Evolutionary conservation across 2,888 invertebrate genomes (phyloP), one percentile per base, ranked within the genome.

Genomic region (Xanthostigma xanthostigma): DNA sequence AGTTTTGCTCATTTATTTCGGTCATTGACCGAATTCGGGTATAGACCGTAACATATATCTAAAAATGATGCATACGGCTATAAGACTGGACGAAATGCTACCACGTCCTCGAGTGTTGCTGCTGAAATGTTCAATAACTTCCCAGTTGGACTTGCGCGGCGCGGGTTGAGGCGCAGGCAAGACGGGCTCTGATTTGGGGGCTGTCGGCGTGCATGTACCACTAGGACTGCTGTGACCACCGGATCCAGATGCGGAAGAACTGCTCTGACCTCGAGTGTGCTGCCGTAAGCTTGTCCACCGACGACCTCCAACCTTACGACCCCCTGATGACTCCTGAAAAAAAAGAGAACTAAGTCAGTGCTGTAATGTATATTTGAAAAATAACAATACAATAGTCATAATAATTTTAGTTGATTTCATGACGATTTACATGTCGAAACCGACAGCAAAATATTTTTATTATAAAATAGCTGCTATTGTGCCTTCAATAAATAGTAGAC

Each of bases 71-170:
- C 75, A 75, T 66, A 78, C 78, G 64, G 78, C 78, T 59, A 79
- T 74, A 56, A 78, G 68, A 61, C 77, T 78, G 55, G 77, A 76
- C 54, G 73, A 74, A 51, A 74, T 75, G 61, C 78, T 73, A 52
- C 71, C 75, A 57, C 74, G 74, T 57, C 62, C 71, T 53, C 74
- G 74, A 60, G 70, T 78, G 34, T 76, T 75, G 53, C 70, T 74
- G 50, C 79, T 80, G 68, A 85, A 89, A 68, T 90, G 89, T 65
- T 90, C 88, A 59, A 90, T 89, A 56, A 90, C 89, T 65, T 89
- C 88, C 89, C 89, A 90, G 69, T 90, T 89, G 59, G 88, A 88
- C 64, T 88, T 88, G 65, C 79, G 78, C 3, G 79, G 75, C 14
- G 78, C 77, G 41, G 79, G 76, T 14, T 77, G 63, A 8, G 66